These are phyloP conservation scores for Distichodus sexfasciatus DNA, from an alignment of 2,797 vertebrate species.

Conservation along the genomic window DNA sequence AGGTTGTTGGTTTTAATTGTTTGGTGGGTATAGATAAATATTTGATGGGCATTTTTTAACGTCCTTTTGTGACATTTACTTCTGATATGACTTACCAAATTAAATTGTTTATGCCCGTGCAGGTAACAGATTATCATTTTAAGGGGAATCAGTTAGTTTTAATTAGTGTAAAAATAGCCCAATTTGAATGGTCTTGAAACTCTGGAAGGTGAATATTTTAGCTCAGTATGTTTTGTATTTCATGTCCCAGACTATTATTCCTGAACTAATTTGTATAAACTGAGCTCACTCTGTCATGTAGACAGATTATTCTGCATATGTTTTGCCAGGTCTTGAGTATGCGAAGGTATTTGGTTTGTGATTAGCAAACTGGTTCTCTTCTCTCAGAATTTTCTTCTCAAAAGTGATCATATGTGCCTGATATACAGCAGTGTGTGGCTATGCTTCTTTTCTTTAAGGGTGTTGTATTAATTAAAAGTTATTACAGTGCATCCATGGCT, in stretches of 20 bases:
- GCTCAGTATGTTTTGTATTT: neutral
- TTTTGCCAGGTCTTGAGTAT: neutral
- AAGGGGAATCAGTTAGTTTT: constrained; percentile 8
- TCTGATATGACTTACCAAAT: neutral
- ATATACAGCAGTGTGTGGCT: constrained; percentile 8
- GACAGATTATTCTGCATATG: neutral
- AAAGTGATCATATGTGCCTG: constrained; percentile 18
- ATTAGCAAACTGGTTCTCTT: neutral
- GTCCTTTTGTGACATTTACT: neutral
- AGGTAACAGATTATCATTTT: neutral
- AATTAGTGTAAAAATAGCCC: neutral
- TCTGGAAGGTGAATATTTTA: neutral
- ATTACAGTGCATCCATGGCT: neutral
- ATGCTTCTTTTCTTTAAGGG: neutral
- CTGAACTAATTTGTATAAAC: neutral
- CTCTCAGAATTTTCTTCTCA: constrained; percentile 14
- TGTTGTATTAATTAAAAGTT: constrained; percentile 5
- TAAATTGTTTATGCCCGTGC: constrained; percentile 1
- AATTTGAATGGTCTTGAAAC: neutral
- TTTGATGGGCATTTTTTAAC: constrained; percentile 4
- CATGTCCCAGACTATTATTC: neutral
- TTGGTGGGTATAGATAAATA: constrained; percentile 18
- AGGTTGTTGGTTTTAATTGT: constrained; percentile 39
- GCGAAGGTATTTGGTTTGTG: neutral
- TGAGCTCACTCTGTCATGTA: neutral